A percentile compares a stretch with the other conserved stretches of the same genome.
These are phyloP conservation scores for Vanessa tameamea DNA, from an alignment of 1,140 invertebrate genomes.

Conservation along the genomic window DNA sequence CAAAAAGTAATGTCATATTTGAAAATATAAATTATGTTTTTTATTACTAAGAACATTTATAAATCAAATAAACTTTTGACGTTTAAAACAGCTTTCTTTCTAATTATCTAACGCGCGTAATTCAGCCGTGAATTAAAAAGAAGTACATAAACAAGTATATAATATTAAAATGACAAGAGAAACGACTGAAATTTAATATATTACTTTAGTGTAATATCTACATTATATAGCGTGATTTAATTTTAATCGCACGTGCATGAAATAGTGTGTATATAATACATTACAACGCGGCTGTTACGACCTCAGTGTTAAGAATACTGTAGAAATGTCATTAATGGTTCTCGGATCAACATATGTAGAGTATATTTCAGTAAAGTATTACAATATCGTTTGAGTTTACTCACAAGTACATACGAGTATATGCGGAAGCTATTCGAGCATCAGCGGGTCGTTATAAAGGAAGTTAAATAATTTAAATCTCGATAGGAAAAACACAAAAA, in stretches of 20 bases:
- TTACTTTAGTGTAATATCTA: background rate
- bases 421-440: too few species aligned
- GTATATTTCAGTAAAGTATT: too few species aligned
- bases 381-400: too few species aligned
- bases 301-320: background rate
- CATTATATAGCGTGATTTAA: constrained; percentile 11
- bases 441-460: too few species aligned
- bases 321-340: background rate
- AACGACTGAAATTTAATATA: background rate
- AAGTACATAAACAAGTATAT: too few species aligned
- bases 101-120: too few species aligned
- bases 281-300: background rate
- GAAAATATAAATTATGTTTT: background rate
- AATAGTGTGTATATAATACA: constrained; percentile 8
- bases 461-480: too few species aligned
- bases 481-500: too few species aligned
- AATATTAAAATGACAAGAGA: background rate
- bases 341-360: background rate
- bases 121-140: background rate
- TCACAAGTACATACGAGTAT: too few species aligned
- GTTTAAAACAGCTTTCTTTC: background rate
- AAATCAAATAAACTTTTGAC: background rate
- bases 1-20: too few species aligned
- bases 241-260: constrained; percentile 2
- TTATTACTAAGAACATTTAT: background rate